Percentiles rank a stretch among this genome's conserved stretches.
phyloP scores from a whole-genome alignment of 2,797 vertebrate species.

The Propithecus deckenii region DNA sequence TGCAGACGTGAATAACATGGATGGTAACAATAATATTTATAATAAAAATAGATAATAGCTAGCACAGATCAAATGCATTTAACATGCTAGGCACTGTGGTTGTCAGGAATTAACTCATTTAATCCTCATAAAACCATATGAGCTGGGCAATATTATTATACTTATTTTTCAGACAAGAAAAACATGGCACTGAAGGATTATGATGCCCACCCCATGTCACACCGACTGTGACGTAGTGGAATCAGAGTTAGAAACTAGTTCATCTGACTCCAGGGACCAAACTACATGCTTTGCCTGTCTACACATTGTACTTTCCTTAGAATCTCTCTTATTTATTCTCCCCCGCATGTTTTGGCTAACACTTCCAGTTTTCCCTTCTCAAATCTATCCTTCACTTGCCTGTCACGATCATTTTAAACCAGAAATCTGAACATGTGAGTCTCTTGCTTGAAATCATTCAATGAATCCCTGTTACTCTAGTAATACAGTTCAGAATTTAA shows the following conservation, averaged over 20 bases:
- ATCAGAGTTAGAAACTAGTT: neutral
- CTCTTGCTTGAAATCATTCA: neutral
- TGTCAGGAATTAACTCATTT: neutral
- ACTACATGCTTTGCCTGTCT: neutral
- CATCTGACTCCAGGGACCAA: neutral
- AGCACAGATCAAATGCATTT: neutral
- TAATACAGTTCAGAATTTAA: neutral
- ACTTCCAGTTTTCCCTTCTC: neutral
- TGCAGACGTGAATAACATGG: neutral
- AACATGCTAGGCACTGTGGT: neutral
- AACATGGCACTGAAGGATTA: neutral
- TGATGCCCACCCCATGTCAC: neutral
- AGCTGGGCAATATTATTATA: neutral
- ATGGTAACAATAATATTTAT: neutral
- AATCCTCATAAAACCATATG: neutral
- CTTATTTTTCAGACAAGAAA: neutral
- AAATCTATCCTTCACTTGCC: neutral
- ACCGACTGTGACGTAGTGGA: neutral
- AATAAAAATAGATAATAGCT: neutral
- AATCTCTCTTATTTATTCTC: neutral
- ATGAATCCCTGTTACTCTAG: neutral
- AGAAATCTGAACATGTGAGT: neutral
- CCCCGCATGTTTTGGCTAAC: neutral
- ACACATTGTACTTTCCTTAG: neutral
- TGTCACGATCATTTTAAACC: neutral